These are phyloP conservation scores for Agelaius phoeniceus DNA, from an alignment of 2,113 vertebrate genomes.

Conservation along the genomic window DNA sequence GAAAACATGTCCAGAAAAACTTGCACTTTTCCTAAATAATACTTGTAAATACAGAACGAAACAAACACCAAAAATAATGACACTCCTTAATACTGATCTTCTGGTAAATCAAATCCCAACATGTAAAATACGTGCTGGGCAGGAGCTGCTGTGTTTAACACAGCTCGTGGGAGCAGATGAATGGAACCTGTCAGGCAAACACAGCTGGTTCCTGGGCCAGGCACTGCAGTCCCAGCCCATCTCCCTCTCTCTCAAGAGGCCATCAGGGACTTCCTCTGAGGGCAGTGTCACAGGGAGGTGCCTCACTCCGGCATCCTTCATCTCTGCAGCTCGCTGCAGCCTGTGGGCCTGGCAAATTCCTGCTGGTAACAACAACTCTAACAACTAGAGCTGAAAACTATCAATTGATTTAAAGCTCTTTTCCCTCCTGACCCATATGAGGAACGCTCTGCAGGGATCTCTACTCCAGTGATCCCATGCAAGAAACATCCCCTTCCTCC, in stretches of 20 bases:
- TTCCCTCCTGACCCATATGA: not conserved
- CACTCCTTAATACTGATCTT: not conserved
- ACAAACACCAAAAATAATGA: not conserved
- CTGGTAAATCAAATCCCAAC: not conserved
- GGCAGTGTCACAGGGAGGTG: not conserved
- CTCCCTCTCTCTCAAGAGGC: not conserved
- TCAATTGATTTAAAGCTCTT: not conserved
- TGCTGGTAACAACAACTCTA: not conserved
- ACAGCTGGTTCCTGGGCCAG: not conserved
- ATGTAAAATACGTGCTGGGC: not conserved
- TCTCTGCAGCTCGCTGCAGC: not conserved
- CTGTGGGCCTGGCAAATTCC: rapidly evolving
- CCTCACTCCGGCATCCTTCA: not conserved
- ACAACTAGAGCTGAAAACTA: not conserved
- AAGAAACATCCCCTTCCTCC: not conserved
- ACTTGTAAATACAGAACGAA: not conserved
- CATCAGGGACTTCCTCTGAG: not conserved
- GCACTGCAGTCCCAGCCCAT: rapidly evolving
- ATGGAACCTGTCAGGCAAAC: not conserved
- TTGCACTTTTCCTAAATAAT: not conserved
- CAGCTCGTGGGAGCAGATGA: not conserved
- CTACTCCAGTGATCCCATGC: not conserved
- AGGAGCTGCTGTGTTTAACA: not conserved
- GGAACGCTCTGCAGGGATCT: not conserved
- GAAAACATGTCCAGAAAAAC: not conserved